Evolutionary conservation across 2,888 invertebrate genomes (phyloP).

Genomic region (Coenonympha arcania): DNA sequence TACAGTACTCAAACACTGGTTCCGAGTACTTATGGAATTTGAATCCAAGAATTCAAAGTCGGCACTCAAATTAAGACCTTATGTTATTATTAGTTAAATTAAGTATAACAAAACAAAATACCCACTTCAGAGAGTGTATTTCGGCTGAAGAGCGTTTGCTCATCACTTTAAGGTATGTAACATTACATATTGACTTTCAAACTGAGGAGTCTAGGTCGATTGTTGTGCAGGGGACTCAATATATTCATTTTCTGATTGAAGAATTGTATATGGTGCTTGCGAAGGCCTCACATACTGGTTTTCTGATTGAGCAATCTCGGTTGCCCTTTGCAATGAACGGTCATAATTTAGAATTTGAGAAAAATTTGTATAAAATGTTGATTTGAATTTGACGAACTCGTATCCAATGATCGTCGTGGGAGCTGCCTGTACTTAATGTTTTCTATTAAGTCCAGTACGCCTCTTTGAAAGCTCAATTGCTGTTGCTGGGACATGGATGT

Average conservation of each 20-base stretch:
- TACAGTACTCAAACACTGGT: no score
- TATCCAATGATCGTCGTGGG: not conserved
- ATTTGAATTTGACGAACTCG: not conserved
- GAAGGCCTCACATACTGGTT: not conserved
- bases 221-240: not conserved
- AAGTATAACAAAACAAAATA: constrained; percentile 12
- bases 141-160: constrained; percentile 11
- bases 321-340: not conserved
- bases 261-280: not conserved
- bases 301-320: not conserved
- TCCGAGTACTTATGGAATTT: no score
- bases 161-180: constrained; percentile 9
- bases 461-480: not conserved
- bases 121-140: constrained; percentile 12
- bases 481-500: not conserved
- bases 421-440: no score
- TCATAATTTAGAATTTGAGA: not conserved
- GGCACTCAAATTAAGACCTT: no score
- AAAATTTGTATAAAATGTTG: not conserved
- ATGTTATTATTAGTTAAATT: constrained; percentile 8
- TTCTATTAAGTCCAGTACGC: not conserved
- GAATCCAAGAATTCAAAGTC: no score
- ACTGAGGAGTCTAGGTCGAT: not conserved
- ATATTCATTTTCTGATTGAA: not conserved
- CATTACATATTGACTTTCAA: constrained; percentile 1